Conservation (phyloP, 2,797 vertebrate genomes). For the Pogoniulus pusillus region DNA sequence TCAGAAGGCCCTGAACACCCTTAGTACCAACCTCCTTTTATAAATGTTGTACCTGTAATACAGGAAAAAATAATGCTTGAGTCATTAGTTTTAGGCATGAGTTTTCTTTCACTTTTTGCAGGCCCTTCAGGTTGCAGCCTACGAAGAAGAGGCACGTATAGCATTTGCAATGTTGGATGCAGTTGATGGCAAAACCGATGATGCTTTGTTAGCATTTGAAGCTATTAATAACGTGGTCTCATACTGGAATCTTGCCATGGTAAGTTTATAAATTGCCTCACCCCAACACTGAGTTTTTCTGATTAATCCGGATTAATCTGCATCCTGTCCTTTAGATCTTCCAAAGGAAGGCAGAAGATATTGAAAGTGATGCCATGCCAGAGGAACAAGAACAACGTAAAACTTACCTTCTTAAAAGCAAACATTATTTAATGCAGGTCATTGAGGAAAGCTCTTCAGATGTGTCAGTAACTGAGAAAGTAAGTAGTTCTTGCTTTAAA, state of each 20-base stretch:
- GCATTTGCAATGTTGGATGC: constrained; percentile 87
- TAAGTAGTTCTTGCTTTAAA: constrained; percentile 61
- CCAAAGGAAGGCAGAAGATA: constrained; percentile 91
- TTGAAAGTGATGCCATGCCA: constrained; percentile 83
- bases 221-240: constrained; percentile 88
- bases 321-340: constrained; percentile 82
- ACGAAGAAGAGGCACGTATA: constrained; percentile 88
- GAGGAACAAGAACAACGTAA: constrained; percentile 90
- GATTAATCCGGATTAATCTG: neutral
- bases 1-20: neutral
- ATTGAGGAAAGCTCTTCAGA: constrained; percentile 81
- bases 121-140: constrained; percentile 81
- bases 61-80: neutral
- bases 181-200: constrained; percentile 92
- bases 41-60: neutral
- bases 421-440: constrained; percentile 87
- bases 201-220: constrained; percentile 90
- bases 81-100: neutral
- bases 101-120: constrained; percentile 52
- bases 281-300: neutral
- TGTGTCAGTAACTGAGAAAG: constrained; percentile 84
- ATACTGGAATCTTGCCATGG: constrained; percentile 92
- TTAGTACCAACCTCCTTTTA: neutral
- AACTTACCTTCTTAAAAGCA: constrained; percentile 83
- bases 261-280: constrained; percentile 68